Evolutionary conservation across 2,113 vertebrate species (phyloP).

Genomic region (Apus apus): DNA sequence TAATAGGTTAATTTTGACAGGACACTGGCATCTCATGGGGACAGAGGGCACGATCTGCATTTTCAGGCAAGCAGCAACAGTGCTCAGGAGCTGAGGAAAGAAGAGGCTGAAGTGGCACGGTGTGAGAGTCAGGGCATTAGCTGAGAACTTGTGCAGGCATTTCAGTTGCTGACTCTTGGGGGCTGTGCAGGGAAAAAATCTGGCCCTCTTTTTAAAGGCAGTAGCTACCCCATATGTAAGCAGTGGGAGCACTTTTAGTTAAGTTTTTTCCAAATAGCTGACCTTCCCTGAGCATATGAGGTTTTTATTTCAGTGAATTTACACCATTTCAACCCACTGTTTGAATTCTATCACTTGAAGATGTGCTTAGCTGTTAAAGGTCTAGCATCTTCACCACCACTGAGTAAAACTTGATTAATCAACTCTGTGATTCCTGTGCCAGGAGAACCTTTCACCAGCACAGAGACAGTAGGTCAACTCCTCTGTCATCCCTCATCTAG

Average conservation of each 20-base stretch:
- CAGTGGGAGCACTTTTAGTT: not conserved
- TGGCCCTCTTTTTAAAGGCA: not conserved
- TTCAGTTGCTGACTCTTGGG: not conserved
- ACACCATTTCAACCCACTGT: not conserved
- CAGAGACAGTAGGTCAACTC: not conserved
- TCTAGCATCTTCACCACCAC: not conserved
- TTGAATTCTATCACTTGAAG: not conserved
- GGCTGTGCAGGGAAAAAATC: not conserved
- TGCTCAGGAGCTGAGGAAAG: not conserved
- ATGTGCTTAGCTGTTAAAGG: not conserved
- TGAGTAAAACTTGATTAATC: not conserved
- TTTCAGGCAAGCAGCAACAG: not conserved
- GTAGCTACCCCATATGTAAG: not conserved
- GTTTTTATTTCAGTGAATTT: not conserved
- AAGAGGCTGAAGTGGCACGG: not conserved
- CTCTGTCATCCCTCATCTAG: not conserved
- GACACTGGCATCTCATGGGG: conserved; percentile 28
- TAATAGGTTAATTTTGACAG: conserved; percentile 48
- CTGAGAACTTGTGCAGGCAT: not conserved
- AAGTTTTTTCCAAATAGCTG: conserved; percentile 15
- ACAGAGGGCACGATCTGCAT: not conserved
- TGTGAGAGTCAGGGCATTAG: not conserved
- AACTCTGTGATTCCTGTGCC: accelerated
- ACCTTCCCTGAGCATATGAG: not conserved
- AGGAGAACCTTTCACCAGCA: not conserved